Evolutionary conservation across 2,888 invertebrate species (phyloP).

Genomic region (Catocala fraxini): DNA sequence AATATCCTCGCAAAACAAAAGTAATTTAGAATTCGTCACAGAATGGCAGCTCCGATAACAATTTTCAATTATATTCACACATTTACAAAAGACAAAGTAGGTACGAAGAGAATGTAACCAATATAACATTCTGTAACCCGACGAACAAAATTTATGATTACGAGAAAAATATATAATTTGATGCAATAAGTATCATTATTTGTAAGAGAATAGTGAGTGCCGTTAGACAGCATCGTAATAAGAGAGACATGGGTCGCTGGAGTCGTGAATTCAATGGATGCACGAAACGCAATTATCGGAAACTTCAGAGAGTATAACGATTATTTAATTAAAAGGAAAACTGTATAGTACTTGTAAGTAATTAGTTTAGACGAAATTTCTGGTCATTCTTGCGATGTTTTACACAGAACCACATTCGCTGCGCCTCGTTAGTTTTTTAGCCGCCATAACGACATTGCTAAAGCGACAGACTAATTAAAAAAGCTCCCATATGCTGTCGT

Average conservation of each 20-base stretch:
- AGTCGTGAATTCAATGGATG: slow-evolving; percentile 30
- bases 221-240: slow-evolving; percentile 63
- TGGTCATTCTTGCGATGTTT: neutral
- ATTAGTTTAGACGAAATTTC: no score
- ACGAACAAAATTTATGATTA: neutral
- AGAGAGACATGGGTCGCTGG: slow-evolving; percentile 46
- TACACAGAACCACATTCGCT: neutral
- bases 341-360: neutral
- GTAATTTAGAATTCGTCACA: slow-evolving; percentile 38
- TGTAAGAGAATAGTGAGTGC: slow-evolving; percentile 45
- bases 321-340: neutral
- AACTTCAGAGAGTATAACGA: slow-evolving; percentile 21
- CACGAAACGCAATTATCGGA: slow-evolving; percentile 34
- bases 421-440: no score
- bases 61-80: slow-evolving; percentile 19
- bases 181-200: slow-evolving; percentile 58
- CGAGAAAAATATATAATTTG: slow-evolving; percentile 57
- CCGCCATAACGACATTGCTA: no score
- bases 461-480: no score
- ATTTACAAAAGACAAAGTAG: slow-evolving; percentile 28
- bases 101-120: slow-evolving; percentile 14
- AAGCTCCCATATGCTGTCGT: no score
- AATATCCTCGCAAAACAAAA: slow-evolving; percentile 20
- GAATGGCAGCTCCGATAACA: slow-evolving; percentile 24
- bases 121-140: no score